Evolutionary conservation across 2,888 invertebrate species (phyloP).

Genomic region (Tricholauxania praeusta): DNA sequence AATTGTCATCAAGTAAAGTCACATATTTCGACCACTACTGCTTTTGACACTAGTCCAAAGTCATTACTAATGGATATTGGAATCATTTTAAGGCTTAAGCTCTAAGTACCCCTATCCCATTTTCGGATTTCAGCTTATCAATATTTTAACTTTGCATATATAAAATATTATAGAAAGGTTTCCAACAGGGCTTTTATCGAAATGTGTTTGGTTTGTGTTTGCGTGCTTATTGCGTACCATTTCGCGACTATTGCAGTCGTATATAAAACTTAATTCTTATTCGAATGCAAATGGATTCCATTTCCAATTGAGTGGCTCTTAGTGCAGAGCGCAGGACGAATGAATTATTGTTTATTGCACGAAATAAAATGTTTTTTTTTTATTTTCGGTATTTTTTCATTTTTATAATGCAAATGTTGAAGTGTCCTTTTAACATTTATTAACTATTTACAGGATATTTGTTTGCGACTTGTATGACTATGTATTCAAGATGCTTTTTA

Average conservation of each 20-base stretch:
- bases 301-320: slow-evolving; percentile 45
- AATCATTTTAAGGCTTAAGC: no score
- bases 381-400: neutral
- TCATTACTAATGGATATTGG: no score
- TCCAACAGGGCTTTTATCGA: no score
- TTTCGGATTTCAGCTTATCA: no score
- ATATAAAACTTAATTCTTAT: slow-evolving; percentile 30
- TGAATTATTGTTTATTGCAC: slow-evolving; percentile 34
- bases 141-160: no score
- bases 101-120: no score
- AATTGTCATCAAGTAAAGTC: no score
- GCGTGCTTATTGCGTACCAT: neutral
- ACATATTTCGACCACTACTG: no score
- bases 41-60: no score
- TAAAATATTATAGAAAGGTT: no score
- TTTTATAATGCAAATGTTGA: neutral
- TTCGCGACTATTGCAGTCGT: slow-evolving; percentile 30
- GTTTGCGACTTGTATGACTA: no score
- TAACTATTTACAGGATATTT: slow-evolving; percentile 20
- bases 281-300: slow-evolving; percentile 43
- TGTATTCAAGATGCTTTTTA: no score
- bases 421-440: slow-evolving; percentile 29
- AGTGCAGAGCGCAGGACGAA: slow-evolving; percentile 8
- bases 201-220: neutral
- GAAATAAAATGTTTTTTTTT: slow-evolving; percentile 1